Evolutionary conservation across 2,888 invertebrate species (phyloP).

Genomic region (Tyria jacobaeae): DNA sequence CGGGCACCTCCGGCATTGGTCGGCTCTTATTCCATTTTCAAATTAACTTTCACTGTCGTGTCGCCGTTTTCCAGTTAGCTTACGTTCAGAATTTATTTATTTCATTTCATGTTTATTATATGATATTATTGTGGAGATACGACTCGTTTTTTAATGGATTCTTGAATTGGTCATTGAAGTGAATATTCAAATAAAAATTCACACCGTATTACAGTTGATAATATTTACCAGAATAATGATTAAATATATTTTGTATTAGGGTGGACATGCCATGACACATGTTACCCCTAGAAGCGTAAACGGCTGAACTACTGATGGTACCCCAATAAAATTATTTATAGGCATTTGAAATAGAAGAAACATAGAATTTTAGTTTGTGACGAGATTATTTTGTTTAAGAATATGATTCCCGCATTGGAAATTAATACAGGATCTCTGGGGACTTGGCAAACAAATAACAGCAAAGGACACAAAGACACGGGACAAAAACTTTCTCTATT

Average conservation of each 20-base stretch:
- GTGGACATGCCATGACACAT: too few relatives aligned
- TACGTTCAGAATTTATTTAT: slow-evolving; percentile 67
- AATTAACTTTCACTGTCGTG: slow-evolving; percentile 85
- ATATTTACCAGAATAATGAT: background rate
- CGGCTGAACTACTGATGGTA: too few relatives aligned
- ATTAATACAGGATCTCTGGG: too few relatives aligned
- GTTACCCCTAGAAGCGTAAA: too few relatives aligned
- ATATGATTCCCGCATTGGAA: too few relatives aligned
- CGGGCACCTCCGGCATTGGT: slow-evolving; percentile 75
- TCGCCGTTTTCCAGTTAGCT: slow-evolving; percentile 74
- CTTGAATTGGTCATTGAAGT: slow-evolving; percentile 7
- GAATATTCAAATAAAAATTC: background rate
- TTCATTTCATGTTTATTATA: slow-evolving; percentile 70
- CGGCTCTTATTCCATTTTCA: slow-evolving; percentile 84
- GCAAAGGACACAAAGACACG: too few relatives aligned
- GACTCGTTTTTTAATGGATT: slow-evolving; percentile 30
- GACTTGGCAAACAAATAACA: too few relatives aligned
- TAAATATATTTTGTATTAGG: background rate
- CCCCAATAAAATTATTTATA: too few relatives aligned
- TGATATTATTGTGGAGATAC: slow-evolving; percentile 46
- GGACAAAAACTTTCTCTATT: too few relatives aligned
- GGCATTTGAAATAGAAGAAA: too few relatives aligned
- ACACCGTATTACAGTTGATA: background rate
- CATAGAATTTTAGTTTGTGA: too few relatives aligned
- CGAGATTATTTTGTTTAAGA: too few relatives aligned